Base-by-base conservation (phyloP, 2,888 invertebrate species). In the Choreutis nemorana region DNA sequence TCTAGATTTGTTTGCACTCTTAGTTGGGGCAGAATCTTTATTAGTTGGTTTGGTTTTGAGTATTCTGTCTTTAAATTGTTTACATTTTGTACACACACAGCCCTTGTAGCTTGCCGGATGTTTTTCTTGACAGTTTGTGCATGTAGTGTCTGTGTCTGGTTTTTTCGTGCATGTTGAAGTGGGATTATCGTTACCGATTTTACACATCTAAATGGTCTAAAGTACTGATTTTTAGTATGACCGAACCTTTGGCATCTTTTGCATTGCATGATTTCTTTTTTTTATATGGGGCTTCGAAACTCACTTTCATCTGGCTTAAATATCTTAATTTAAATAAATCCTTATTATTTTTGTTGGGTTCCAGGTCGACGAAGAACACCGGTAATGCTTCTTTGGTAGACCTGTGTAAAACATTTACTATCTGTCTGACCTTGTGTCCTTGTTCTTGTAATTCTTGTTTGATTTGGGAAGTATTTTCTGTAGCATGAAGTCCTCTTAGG, bases 241-340 rank as follows among this genome's bases (percentile, higher is more conserved):
- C 42, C 42, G 23, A 39, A 45, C 29, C 37, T 31, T 30, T 45
- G 42, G 21, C 45, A 42, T 29, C 36, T 28, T 23, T 41, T 39
- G 22, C 41, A 45, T 28, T 44, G 43, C 0, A 42, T 8, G 2
- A 41, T 31, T 26, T 35, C n/a, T n/a, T 15, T 33, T 31, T 29
- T 39, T 41, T 42, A 15, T 40, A 36, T 10, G 42, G 41, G 6
- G 39, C 36, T 37, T 46, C 42, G 12, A 43, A 23, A 9, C 29
- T 28, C 10, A 40, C 18, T 29, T 31, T 36, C 16, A 31, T 21
- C 16, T 31, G 14, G 18, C 27, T 20, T 29, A 35, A 3, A 32
- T 34, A n/a, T n/a, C n/a, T n/a, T n/a, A n/a, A n/a, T n/a, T n/a
- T n/a, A n/a, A n/a, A n/a, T n/a, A n/a, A n/a, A 31, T 37, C 35